Base-by-base conservation (phyloP, 2,888 invertebrate genomes). In the Notodonta ziczac region DNA sequence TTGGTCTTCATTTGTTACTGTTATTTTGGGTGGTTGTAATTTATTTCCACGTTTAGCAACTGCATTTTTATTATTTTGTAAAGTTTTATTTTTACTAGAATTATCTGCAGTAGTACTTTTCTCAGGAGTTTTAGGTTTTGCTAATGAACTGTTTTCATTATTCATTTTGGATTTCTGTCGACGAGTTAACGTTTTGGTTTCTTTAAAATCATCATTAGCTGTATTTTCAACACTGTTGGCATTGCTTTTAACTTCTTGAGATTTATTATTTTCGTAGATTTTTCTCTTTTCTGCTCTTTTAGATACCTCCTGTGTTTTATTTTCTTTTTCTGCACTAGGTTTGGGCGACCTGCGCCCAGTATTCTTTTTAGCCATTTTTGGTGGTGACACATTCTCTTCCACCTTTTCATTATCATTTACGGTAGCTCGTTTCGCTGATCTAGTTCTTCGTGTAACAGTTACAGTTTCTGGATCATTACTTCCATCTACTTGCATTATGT, bases 401-500 rank as follows among this genome's bases (percentile, higher is more conserved):
- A 77, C 77, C 57, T 64, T 66, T 46, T 62, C 70, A 59, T 58
- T 55, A 58, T 66, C 72, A 59, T 74, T 79, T 53, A 60, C 16
- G 62, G 80, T 85, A 14, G 70, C 58, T 67, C 82, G 76, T 58
- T 83, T 87, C 14, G 80, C 76, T 60, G 72, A 78, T 62, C 84
- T 82, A 35, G 77, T 82, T 74, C 76, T 85, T 56, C 70, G 64
- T 13, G 67, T 58, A 58, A 24, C 24, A 24, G 67, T 61, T 7
- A 64, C n/a, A 57, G 16, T 40, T 40, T 55, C 14, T 40, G 55
- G 54, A 13, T 67, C 65, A 78, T 88, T 77, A 80, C 79, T 88
- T 16, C 89, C 89, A 84, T 90, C 89, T 56, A 90, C 48, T 74
- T 89, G 88, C 73, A 85, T 78, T 35, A 91, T 88, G 66, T 86